Base-by-base conservation (phyloP, 1,140 invertebrate species). In the Rhizoglyphus robini region DNA sequence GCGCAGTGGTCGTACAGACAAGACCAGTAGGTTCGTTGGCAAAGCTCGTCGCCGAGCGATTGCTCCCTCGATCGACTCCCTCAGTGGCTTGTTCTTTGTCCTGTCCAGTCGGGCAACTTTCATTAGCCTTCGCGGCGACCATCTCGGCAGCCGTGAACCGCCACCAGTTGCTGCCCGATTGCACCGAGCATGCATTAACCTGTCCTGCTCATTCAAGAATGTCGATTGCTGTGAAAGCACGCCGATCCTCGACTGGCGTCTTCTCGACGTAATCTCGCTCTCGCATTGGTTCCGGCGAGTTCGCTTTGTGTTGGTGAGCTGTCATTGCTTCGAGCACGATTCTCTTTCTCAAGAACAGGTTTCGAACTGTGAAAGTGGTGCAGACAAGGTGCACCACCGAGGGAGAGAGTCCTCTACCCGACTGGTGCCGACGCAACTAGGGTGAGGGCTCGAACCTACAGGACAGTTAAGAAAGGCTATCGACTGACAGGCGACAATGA, bases 141-240 rank as follows among this genome's bases (percentile, higher is more conserved):
- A 46, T 46, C 15, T 46, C 41, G 41, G 41, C 41, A 46, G 41
- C 41, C 41, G 23, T 46, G 41, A 46, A 46, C 41, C n/a, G n/a
- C n/a, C 41, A 46, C 41, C 41, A 46, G 41, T 46, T 46, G 41
- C 41, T 46, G n/a, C 8, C 36, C 36, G 18, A 41, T 11, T 18
- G 36, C 8, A 41, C 36, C 36, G 36, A 41, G 18, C 36, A 11
- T 8, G 51, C 51, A 54, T 25, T 54, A 54, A 54, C 51, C 51
- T 54, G 51, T 54, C 51, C 31, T 54, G 23, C 20, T 32, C 51
- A 54, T 54, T 54, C 51, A 54, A 54, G 51, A 54, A 54, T 54
- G 51, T 54, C 51, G 23, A 54, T 46, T 46, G 41, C 41, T 15
- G 23, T 46, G n/a, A n/a, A n/a, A n/a, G n/a, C n/a, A n/a, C n/a